phyloP scores from a whole-genome alignment of 1,140 invertebrate species.

The Neodiprion virginianus region DNA sequence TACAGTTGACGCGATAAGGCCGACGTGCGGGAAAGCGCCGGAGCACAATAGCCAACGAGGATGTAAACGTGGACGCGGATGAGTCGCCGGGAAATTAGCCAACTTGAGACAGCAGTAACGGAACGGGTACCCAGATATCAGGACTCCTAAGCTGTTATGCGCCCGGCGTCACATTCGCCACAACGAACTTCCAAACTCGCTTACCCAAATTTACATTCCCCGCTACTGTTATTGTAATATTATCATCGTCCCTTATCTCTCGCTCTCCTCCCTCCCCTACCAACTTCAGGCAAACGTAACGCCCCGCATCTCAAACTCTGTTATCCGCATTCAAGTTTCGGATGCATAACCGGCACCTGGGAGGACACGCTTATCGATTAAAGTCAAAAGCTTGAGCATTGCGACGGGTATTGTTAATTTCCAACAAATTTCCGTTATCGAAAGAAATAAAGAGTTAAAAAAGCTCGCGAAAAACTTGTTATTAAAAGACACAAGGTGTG shows the following conservation, averaged over 20 bases:
- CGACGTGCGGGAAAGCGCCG: background rate
- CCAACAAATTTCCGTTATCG: too few species aligned
- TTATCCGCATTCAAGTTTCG: too few species aligned
- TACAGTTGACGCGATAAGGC: background rate
- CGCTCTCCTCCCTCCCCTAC: background rate
- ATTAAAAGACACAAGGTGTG: too few species aligned
- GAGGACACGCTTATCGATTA: too few species aligned
- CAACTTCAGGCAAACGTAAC: background rate
- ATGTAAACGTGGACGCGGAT: conserved; percentile 2
- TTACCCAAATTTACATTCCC: conserved; percentile 39
- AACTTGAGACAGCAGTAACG: conserved; percentile 40
- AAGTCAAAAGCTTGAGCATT: too few species aligned
- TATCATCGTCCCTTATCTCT: background rate
- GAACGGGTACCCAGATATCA: conserved; percentile 36
- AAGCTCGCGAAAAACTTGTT: too few species aligned
- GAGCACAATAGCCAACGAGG: conserved; percentile 1
- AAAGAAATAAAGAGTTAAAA: too few species aligned
- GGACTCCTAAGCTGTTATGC: conserved; percentile 39
- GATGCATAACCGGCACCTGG: too few species aligned
- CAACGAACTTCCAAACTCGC: conserved; percentile 39
- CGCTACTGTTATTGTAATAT: conserved; percentile 8
- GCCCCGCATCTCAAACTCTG: too few species aligned
- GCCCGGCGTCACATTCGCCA: conserved; percentile 17
- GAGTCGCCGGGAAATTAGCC: conserved; percentile 41
- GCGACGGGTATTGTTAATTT: too few species aligned